phyloP scores from a whole-genome alignment of 2,797 vertebrate genomes.

The Muraenolepis orangiensis region DNA sequence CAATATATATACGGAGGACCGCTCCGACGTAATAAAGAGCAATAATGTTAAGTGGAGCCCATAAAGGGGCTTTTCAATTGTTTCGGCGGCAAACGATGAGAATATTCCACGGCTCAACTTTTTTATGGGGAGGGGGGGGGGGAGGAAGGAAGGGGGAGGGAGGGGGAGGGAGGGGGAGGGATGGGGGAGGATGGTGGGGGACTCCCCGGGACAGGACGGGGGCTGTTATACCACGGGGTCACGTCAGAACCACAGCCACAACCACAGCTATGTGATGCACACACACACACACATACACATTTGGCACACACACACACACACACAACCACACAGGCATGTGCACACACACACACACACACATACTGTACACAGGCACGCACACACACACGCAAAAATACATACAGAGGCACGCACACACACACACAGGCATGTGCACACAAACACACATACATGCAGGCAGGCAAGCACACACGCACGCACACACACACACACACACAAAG shows the following conservation, averaged over 20 bases:
- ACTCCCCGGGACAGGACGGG: constrained; percentile 53
- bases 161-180: too few relatives aligned
- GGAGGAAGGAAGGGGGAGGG: too few relatives aligned
- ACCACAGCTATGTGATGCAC: constrained; percentile 61
- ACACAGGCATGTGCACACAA: constrained; percentile 35
- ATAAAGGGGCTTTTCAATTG: constrained; percentile 65
- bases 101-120: constrained; percentile 67
- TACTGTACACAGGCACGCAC: too few relatives aligned
- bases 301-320: constrained; percentile 35
- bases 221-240: constrained; percentile 58
- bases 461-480: too few relatives aligned
- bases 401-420: constrained; percentile 50
- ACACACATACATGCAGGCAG: too few relatives aligned
- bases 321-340: too few relatives aligned
- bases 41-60: constrained; percentile 60
- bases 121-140: constrained; percentile 58
- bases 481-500: too few relatives aligned
- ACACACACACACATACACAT: constrained; percentile 52
- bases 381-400: constrained; percentile 26
- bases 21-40: constrained; percentile 58
- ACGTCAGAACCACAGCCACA: constrained; percentile 66
- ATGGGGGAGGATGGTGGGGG: too few relatives aligned
- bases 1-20: not conserved
- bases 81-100: constrained; percentile 56
- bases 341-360: too few relatives aligned